Evolutionary conservation across 1,140 invertebrate species (phyloP), one percentile per base, ranked within the genome.

Genomic region (Vanessa tameamea): DNA sequence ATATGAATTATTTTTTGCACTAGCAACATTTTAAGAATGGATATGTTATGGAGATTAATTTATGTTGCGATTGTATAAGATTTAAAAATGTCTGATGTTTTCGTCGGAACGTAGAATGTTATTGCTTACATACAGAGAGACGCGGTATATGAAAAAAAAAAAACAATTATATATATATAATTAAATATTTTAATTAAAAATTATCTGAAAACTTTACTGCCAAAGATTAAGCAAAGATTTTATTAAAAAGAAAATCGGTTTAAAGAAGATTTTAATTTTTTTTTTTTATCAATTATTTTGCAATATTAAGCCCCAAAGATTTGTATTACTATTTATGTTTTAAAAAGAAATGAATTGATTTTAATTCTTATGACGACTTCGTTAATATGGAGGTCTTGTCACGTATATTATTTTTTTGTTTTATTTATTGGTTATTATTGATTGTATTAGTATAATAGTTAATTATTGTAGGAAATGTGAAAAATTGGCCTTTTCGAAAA

Each of bases 171-270:
- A 43, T 43, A 37, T 37, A 43, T 43, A 43, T 43, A 43, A 43
- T 9, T 57, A 20, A 26, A 8, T 57, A n/a, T 12, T 26, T 23
- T 57, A 57, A 13, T 23, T 20, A 57, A 23, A 26, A 16, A 57
- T 59, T 37, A 13, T 57, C 13, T 57, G 13, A 57, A 57, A 57
- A 57, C 23, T 66, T 72, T 64, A 73, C 81, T 83, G 85, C 85
- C 85, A 87, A 87, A 87, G 85, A 87, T 69, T 73, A 78, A 77
- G 69, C 82, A 87, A 87, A 87, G 82, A 85, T 78, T 80, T 53
- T n/a, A n/a, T 53, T n/a, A 16, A 14, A 47, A 43, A 43, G 8
- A 15, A 20, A 59, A 61, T 67, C 47, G 64, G 69, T 71, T 76
- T 59, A 63, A 50, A 66, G 43, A 64, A 64, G 50, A 70, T 31